Evolutionary conservation across 2,797 vertebrate species (phyloP).

Genomic region (Molossus molossus): DNA sequence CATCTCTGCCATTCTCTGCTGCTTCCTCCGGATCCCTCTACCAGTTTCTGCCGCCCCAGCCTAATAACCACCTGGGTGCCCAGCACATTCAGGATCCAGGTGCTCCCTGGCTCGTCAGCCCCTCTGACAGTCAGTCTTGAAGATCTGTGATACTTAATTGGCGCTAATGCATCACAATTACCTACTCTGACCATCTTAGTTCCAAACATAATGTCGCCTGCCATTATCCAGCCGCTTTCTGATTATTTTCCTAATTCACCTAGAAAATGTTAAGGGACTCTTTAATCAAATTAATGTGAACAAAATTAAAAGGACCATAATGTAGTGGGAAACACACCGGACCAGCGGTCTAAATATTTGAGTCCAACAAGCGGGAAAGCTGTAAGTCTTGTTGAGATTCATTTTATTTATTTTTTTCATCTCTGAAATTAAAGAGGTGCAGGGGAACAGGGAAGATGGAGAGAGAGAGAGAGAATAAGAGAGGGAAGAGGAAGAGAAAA

Average conservation of each 20-base stretch:
- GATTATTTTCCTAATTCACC: slow-evolving; percentile 61
- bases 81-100: neutral
- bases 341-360: neutral
- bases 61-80: neutral
- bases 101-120: neutral
- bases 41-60: neutral
- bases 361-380: neutral
- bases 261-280: slow-evolving; percentile 20
- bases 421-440: slow-evolving; percentile 32
- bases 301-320: slow-evolving; percentile 59
- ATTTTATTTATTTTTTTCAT: slow-evolving; percentile 35
- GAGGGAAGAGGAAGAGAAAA: no score
- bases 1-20: neutral
- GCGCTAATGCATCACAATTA: slow-evolving; percentile 43
- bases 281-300: slow-evolving; percentile 57
- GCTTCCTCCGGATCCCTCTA: neutral
- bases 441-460: neutral
- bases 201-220: neutral
- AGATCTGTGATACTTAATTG: slow-evolving; percentile 44
- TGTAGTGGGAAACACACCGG: neutral
- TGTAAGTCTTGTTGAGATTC: neutral
- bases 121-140: neutral
- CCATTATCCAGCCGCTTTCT: neutral
- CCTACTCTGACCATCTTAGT: neutral
- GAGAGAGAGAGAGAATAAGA: neutral